Percentiles rank a stretch among this genome's conserved stretches.
Conservation (phyloP, 2,113 vertebrate genomes). For the western clawed frog (Xenopus tropicalis) region DNA sequence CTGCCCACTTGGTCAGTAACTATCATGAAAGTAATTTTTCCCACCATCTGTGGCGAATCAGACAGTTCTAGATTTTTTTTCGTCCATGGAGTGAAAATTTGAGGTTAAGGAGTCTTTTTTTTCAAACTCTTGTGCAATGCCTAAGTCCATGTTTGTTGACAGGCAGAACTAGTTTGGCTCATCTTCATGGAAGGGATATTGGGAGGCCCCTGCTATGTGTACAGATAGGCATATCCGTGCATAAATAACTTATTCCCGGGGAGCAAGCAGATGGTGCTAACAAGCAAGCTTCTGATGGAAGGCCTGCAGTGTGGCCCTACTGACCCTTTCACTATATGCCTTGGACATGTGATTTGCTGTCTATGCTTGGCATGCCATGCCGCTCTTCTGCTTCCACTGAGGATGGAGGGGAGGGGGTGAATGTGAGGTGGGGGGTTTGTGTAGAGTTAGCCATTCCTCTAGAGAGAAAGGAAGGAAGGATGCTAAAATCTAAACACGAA, state of each 20-base stretch:
- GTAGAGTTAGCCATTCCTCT: conserved; percentile 12
- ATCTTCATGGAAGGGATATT: conserved; percentile 44
- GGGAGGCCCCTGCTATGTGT: conserved; percentile 48
- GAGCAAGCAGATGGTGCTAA: conserved; percentile 64
- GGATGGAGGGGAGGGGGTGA: conserved; percentile 49
- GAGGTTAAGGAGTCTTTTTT: no score
- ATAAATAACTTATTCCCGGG: conserved; percentile 41
- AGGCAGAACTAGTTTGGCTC: conserved; percentile 4
- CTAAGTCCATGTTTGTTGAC: background rate
- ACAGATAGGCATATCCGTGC: conserved; percentile 48
- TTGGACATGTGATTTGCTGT: conserved; percentile 61
- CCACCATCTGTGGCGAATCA: no score
- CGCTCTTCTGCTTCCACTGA: conserved; percentile 49
- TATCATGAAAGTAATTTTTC: no score
- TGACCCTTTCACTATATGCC: conserved; percentile 59
- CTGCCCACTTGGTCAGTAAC: no score
- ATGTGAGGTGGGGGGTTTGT: conserved; percentile 12
- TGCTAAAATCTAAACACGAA: conserved; percentile 66
- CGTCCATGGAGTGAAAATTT: no score
- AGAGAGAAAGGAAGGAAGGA: conserved; percentile 58
- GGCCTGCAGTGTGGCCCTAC: conserved; percentile 80
- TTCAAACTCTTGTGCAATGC: no score
- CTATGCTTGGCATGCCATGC: conserved; percentile 61
- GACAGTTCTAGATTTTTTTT: no score
- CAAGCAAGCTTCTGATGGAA: conserved; percentile 72